Evolutionary conservation across 1,140 invertebrate species (phyloP), one percentile per base, ranked within the genome.

Genomic region (Babylonia areolata): DNA sequence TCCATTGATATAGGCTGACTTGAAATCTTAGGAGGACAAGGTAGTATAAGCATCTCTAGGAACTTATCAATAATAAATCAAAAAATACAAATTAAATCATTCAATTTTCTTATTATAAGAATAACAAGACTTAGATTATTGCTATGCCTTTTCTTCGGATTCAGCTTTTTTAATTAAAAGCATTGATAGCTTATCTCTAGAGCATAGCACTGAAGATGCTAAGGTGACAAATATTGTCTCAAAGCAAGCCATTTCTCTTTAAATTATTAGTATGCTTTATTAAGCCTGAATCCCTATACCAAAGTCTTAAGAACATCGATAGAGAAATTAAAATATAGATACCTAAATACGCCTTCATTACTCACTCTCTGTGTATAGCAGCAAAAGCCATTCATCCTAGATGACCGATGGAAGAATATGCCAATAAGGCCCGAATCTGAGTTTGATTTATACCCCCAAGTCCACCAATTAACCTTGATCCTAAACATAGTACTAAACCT

Each of bases 361-460:
- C 5, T 46, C 58, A 64, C 17, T 31, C n/a, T 64, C 58, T 64
- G 23, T 64, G 86, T 40, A 84, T 80, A 46, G 9, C 75, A 90
- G 90, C 81, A 86, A 81, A 90, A 89, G 86, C 42, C 37, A 58
- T 90, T 87, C 51, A 78, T 84, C 40, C 58, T 88, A 69, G 12
- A 90, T 73, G 89, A 89, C 71, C 73, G 31, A 77, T 77, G 12
- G 33, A 77, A 12, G 73, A 77, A 40, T 77, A 77, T 17, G 73
- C 73, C 3, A 77, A 31, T 20, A 77, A 35, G 5, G 73, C 73
- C 35, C 33, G n/a, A 37, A 77, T 40, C 23, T 77, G 33, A 20
- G 73, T 77, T 35, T 77, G 73, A 35, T 77, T 77, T 35, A 77
- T 9, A 3, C 73, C 73, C 33, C 73, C 73, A 9, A 77, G 3